Evolutionary conservation across 2,888 invertebrate genomes (phyloP).

Genomic region (Caradrina kadenii): DNA sequence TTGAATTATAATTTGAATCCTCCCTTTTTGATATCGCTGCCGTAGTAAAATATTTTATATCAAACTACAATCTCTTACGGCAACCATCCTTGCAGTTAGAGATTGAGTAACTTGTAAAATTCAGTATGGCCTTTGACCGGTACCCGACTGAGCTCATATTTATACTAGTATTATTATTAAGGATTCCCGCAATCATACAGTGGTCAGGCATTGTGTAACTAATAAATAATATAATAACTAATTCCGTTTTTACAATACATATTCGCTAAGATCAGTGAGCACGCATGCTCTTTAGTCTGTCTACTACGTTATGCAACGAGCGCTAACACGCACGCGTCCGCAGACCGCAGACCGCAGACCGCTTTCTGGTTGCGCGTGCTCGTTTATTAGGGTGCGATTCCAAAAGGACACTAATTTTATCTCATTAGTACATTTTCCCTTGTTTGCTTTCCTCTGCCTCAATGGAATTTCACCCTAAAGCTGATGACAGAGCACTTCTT

Average conservation of each 20-base stretch:
- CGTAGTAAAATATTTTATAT: neutral
- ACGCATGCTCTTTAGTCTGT: slow-evolving; percentile 20
- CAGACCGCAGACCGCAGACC: slow-evolving; percentile 28
- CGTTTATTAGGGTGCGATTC: slow-evolving; percentile 50
- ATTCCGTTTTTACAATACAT: slow-evolving; percentile 12
- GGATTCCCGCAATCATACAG: slow-evolving; percentile 45
- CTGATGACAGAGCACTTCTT: slow-evolving; percentile 27
- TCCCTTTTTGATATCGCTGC: neutral
- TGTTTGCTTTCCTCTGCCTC: slow-evolving; percentile 36
- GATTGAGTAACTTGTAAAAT: slow-evolving; percentile 27
- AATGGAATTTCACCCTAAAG: slow-evolving; percentile 52
- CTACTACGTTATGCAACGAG: slow-evolving; percentile 3
- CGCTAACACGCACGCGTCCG: slow-evolving; percentile 25
- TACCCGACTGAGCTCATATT: slow-evolving; percentile 41
- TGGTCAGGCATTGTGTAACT: slow-evolving; percentile 12
- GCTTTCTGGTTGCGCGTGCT: slow-evolving; percentile 43
- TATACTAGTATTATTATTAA: slow-evolving; percentile 37
- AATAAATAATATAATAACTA: neutral
- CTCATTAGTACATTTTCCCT: slow-evolving; percentile 33
- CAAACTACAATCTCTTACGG: slow-evolving; percentile 35
- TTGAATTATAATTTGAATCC: slow-evolving; percentile 3
- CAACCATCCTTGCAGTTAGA: slow-evolving; percentile 47
- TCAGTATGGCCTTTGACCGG: slow-evolving; percentile 38
- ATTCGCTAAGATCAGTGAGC: neutral
- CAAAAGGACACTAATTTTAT: slow-evolving; percentile 37